phyloP scores from a whole-genome alignment of 2,113 vertebrate genomes.

The Phyllostomus discolor region DNA sequence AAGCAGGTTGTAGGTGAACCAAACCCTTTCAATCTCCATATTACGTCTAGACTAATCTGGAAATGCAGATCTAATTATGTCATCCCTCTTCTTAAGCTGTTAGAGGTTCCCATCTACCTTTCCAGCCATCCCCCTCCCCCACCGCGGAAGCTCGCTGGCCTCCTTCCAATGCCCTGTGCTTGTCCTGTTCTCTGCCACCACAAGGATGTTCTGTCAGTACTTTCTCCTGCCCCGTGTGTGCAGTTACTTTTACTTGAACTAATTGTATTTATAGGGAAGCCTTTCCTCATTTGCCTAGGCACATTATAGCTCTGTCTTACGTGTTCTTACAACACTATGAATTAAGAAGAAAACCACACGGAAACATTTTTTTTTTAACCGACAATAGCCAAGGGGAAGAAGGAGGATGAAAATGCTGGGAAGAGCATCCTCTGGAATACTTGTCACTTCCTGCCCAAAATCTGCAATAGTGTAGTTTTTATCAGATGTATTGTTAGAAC shows the following conservation, averaged over 20 bases:
- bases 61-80: neutral
- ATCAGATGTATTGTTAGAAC: neutral
- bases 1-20: neutral
- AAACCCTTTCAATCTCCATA: neutral
- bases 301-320: neutral
- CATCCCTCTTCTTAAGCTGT: neutral
- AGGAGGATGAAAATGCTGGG: neutral
- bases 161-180: neutral
- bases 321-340: neutral
- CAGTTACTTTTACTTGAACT: neutral
- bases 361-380: neutral
- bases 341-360: neutral
- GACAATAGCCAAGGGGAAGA: neutral
- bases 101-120: neutral
- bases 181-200: neutral
- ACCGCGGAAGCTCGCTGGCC: neutral
- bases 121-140: neutral
- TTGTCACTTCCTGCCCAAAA: neutral
- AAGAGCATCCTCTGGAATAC: neutral
- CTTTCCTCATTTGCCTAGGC: neutral
- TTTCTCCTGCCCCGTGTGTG: rapidly evolving
- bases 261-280: neutral
- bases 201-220: neutral
- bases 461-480: rapidly evolving
- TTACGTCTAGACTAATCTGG: neutral